These are phyloP conservation scores for Eupithecia centaureata DNA, from an alignment of 2,888 invertebrate genomes.

Conservation along the genomic window DNA sequence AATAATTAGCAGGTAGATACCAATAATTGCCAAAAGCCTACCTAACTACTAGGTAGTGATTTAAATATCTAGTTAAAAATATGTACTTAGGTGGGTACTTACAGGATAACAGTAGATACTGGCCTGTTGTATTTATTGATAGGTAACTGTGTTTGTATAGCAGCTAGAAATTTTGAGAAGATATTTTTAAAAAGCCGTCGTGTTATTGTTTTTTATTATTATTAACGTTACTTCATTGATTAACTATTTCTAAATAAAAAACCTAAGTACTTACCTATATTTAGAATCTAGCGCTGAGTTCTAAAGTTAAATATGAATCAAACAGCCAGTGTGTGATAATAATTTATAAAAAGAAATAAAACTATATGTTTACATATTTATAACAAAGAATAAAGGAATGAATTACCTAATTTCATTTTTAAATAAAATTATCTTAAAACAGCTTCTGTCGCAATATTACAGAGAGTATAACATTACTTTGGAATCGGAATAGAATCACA, in stretches of 20 bases:
- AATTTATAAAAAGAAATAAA: too few relatives aligned
- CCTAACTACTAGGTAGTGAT: too few relatives aligned
- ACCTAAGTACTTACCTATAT: too few relatives aligned
- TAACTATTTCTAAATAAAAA: slow-evolving; percentile 8
- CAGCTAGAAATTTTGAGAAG: neutral
- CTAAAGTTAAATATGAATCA: slow-evolving; percentile 20
- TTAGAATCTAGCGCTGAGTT: slow-evolving; percentile 11
- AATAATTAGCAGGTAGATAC: too few relatives aligned
- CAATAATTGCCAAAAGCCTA: too few relatives aligned
- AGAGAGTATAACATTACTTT: neutral
- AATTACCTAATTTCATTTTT: slow-evolving; percentile 20
- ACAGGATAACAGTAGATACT: too few relatives aligned
- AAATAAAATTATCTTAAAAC: slow-evolving; percentile 15
- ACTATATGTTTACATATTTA: neutral
- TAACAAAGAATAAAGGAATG: neutral
- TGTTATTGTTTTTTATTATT: neutral
- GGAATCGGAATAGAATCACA: neutral
- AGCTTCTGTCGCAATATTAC: neutral
- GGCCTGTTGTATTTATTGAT: neutral
- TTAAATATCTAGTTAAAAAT: too few relatives aligned
- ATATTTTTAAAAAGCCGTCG: neutral
- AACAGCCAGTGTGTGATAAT: slow-evolving; percentile 29
- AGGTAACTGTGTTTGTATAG: neutral
- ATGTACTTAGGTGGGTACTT: too few relatives aligned
- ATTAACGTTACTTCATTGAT: neutral